Base-by-base conservation (phyloP, 1,140 invertebrate species). In the Orchesella cincta region DNA sequence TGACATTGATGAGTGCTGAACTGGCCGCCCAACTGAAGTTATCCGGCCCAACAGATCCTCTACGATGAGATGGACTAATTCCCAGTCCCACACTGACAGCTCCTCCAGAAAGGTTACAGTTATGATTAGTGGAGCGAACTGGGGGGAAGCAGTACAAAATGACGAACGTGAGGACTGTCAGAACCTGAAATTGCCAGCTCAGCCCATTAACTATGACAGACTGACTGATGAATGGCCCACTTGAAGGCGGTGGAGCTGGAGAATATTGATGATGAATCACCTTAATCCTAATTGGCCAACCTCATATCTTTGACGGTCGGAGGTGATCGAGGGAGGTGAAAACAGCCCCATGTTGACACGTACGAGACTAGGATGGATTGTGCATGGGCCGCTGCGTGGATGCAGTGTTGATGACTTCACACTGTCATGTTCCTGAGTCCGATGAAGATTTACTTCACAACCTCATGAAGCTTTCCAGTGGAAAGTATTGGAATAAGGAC, bases 371-470 rank as follows among this genome's bases (percentile, higher is more conserved):
- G 62, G 62, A 29, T 67, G 62, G 62, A 31, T 29, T 8, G 29
- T 67, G 2, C 26, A 67, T 67, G 62, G 62, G 23, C 62, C 62
- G 5, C 16, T 67, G 8, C 8, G n/a, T 18, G 54, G 54, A 23
- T n/a, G n/a, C n/a, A n/a, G n/a, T n/a, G n/a, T n/a, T n/a, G 54
- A 57, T 3, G 54, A 57, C 12, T n/a, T 5, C 14, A 57, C 54
- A 23, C 8, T 57, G 54, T 57, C 14, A 57, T n/a, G 54, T 23
- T 16, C n/a, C n/a, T n/a, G 62, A 67, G 33, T 31, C 3, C 5
- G 62, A 67, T 33, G 62, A 67, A 26, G 62, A 67, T 31, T 31
- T 67, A 3, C 62, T 67, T 14, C 62, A 67, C n/a, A 3, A 33
- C 8, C 29, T 67, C 2, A 29, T 67, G 62, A 67, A 67, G 62